Evolutionary conservation across 2,113 vertebrate species (phyloP).

Genomic region (Lepidothrix coronata): DNA sequence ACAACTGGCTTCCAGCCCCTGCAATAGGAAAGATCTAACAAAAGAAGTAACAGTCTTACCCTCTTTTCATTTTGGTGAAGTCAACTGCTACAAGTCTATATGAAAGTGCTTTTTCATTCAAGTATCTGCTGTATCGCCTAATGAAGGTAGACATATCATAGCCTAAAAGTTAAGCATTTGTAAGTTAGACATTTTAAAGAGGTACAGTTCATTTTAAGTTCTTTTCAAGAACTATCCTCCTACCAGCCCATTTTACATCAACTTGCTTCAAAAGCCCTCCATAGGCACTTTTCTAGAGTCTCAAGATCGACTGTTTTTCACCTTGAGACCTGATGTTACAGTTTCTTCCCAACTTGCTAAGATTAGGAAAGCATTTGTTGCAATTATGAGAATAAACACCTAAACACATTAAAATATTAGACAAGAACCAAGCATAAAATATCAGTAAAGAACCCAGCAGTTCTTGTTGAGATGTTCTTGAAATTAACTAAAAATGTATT

Average conservation of each 20-base stretch:
- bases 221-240: not conserved
- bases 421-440: not conserved
- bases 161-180: slow-evolving; percentile 73
- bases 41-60: slow-evolving; percentile 73
- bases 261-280: not conserved
- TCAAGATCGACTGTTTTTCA: not conserved
- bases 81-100: slow-evolving; percentile 92
- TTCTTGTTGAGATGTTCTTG: not conserved
- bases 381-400: not conserved
- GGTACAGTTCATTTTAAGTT: not conserved
- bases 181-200: slow-evolving; percentile 1
- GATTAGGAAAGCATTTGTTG: not conserved
- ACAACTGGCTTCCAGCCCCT: not conserved
- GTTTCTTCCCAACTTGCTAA: not conserved
- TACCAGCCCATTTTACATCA: not conserved
- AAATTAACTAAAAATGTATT: not conserved
- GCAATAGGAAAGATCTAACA: not conserved
- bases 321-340: not conserved
- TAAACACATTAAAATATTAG: not conserved
- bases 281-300: not conserved
- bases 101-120: slow-evolving; percentile 96
- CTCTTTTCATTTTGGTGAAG: slow-evolving; percentile 96
- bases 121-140: slow-evolving; percentile 91
- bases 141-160: slow-evolving; percentile 96
- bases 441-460: not conserved